These are phyloP conservation scores for Notarius quadriscutis DNA, from an alignment of 2,113 vertebrate genomes.

Conservation along the genomic window DNA sequence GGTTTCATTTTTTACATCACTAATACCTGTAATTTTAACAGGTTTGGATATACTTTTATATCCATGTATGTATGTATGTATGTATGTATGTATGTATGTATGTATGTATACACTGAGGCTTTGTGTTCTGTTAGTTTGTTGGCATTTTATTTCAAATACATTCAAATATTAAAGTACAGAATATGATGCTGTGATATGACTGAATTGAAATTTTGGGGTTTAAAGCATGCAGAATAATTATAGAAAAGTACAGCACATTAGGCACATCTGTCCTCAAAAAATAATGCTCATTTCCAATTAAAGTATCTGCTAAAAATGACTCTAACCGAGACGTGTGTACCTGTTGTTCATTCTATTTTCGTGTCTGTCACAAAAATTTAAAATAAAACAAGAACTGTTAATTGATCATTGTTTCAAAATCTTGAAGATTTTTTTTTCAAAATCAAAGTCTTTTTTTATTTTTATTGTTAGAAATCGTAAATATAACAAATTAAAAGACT, in stretches of 20 bases:
- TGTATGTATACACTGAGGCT: background rate
- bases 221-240: constrained; percentile 22
- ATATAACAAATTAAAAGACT: background rate
- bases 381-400: background rate
- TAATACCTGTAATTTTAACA: background rate
- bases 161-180: background rate
- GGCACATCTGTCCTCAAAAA: constrained; percentile 34
- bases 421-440: background rate
- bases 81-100: background rate
- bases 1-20: background rate
- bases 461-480: background rate
- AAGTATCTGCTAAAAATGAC: background rate
- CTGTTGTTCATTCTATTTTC: background rate
- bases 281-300: constrained; percentile 9
- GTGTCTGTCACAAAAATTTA: background rate
- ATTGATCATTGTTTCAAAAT: background rate
- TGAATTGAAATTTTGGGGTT: background rate
- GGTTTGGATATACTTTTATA: background rate
- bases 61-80: background rate
- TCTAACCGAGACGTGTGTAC: background rate
- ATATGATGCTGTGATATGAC: background rate
- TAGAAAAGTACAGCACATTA: constrained; percentile 45
- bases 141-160: background rate
- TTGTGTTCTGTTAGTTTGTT: background rate
- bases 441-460: background rate